Conservation (phyloP, 2,888 invertebrate species). For the Scaptodrosophila latifasciaeformis region DNA sequence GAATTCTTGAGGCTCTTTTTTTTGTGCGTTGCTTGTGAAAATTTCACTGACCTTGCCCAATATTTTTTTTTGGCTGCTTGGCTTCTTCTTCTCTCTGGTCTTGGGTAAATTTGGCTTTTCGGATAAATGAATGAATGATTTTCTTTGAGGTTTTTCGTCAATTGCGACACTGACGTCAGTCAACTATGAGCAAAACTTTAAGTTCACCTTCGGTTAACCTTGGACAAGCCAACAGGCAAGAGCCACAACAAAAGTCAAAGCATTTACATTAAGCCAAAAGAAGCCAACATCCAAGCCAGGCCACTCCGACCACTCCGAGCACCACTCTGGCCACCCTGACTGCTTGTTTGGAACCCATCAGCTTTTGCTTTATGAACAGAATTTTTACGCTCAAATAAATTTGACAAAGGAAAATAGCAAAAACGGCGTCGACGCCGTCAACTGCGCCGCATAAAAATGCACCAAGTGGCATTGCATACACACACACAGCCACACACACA, state of each 20-base stretch:
- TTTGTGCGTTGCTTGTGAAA: constrained; percentile 24
- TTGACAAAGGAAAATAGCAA: constrained; percentile 42
- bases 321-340: too few relatives aligned
- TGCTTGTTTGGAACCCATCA: constrained; percentile 51
- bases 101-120: constrained; percentile 5
- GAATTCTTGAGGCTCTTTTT: constrained; percentile 7
- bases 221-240: constrained; percentile 15
- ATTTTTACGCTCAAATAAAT: constrained; percentile 50
- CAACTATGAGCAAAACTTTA: constrained; percentile 23
- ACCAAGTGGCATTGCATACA: not conserved
- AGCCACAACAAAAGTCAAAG: constrained; percentile 7
- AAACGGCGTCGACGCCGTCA: constrained; percentile 4
- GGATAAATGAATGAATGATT: not conserved
- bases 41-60: constrained; percentile 62
- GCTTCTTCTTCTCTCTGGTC: not conserved
- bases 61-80: constrained; percentile 19
- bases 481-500: too few relatives aligned
- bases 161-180: constrained; percentile 22
- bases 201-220: constrained; percentile 59
- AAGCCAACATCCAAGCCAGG: too few relatives aligned
- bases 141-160: constrained; percentile 11
- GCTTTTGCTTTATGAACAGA: constrained; percentile 48
- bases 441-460: not conserved
- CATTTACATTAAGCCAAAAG: not conserved
- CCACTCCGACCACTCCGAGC: too few relatives aligned